Evolutionary conservation across 2,888 invertebrate genomes (phyloP), one percentile per base, ranked within the genome.

Genomic region (Drepanosiphum platanoidis): DNA sequence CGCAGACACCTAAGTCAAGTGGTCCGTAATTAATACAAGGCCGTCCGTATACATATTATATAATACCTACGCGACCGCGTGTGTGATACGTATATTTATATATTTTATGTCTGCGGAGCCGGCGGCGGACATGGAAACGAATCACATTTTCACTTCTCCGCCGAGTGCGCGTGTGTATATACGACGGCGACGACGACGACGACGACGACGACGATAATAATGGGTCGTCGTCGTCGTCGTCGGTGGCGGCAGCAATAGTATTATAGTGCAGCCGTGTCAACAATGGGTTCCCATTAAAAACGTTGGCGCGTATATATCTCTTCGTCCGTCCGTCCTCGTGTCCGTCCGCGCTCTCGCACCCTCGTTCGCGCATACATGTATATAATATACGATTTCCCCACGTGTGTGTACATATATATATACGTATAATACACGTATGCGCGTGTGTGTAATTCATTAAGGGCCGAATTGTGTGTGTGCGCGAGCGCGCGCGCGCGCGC

Each of bases 11-110:
- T 5, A 34, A 80, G 82, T 74, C 72, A 64, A 82, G 82, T 82
- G 74, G 42, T 74, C 64, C 34, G 74, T 83, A 83, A 83, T 83
- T 83, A 83, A 83, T 83, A 83, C 81, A 72, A 58, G 72, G 82
- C n/a, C 30, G 36, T 77, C 18, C 9, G 61, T 32, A 27, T 39
- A 64, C 18, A 2, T n/a, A 27, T n/a, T 18, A 36, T 22, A 18
- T 18, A n/a, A n/a, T n/a, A n/a, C n/a, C n/a, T n/a, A 18, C n/a
- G 13, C n/a, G n/a, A 3, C 3, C 5, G 15, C 11, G 18, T 32
- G 18, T 9, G 18, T n/a, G n/a, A 8, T 2, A 77, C 22, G 3
- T n/a, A 9, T 32, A 32, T 4, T 15, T 3, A 8, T 15, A 5
- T 13, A 15, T 66, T 1, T 52, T 32, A 3, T 27, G 66, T 66